Conservation (phyloP, 2,113 vertebrate genomes). For the Tetrao urogallus region DNA sequence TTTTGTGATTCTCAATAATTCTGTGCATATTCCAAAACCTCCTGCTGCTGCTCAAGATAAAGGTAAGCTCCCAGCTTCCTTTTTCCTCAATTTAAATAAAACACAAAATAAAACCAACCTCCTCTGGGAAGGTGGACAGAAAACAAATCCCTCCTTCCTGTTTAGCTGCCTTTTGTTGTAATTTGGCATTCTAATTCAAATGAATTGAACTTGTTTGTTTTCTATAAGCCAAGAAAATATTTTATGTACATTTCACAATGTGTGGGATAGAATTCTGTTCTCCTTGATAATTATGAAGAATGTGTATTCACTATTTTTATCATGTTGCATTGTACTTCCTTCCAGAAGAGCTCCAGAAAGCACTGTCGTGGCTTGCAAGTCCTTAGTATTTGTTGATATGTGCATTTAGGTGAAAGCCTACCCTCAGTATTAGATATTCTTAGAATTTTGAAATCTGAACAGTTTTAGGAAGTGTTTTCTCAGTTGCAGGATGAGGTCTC, state of each 20-base stretch:
- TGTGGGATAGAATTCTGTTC: neutral
- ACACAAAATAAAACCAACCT: neutral
- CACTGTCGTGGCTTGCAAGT: neutral
- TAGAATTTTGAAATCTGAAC: neutral
- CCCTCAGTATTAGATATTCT: fast-evolving
- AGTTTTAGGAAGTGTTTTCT: neutral
- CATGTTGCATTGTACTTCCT: neutral
- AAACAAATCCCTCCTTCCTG: neutral
- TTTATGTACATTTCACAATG: neutral
- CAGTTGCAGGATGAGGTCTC: neutral
- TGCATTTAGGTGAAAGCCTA: neutral
- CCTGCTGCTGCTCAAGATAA: constrained; percentile 32
- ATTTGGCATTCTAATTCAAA: constrained; percentile 17
- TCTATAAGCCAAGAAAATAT: neutral
- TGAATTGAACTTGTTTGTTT: neutral
- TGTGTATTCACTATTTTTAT: neutral
- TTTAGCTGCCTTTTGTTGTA: neutral
- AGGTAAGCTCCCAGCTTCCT: neutral
- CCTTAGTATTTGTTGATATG: neutral
- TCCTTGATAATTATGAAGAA: neutral
- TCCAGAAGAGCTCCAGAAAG: neutral
- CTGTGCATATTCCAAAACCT: neutral
- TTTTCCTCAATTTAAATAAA: constrained; percentile 20
- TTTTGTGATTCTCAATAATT: neutral
- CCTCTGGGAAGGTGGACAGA: neutral